Base-by-base conservation (phyloP, 1,140 invertebrate genomes). In the Polypedilum pembai region DNA sequence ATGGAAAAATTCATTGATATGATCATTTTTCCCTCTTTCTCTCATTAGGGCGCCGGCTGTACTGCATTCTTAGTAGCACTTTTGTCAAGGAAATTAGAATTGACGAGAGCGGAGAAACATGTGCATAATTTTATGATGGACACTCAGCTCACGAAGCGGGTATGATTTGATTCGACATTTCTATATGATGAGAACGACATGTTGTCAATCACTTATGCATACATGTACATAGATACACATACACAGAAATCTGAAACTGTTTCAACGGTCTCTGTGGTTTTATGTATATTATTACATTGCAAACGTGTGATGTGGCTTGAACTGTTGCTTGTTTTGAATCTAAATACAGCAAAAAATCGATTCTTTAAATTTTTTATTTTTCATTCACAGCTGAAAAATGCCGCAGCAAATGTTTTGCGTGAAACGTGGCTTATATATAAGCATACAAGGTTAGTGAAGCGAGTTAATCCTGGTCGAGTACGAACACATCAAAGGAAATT, bases 71-170 rank as follows among this genome's bases (percentile, higher is more conserved):
- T 99, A 78, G 98, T 99, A 77, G 98, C 98, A 80, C 97, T 99
- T 77, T 95, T 99, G 80, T 98, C 98, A 78, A 89, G 97, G 82
- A 99, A 99, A 87, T 88, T 99, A 87, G 98, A 99, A 85, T 88
- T 99, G 80, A 96, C 96, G 77, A 90, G 97, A 85, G 98, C 98
- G 78, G 98, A 99, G 86, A 99, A 99, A 87, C 98, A 99, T 88
- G 98, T 99, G 80, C 98, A 99, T 86, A 99, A 99, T 88, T 99
- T 99, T 85, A 99, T 99, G 98, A 98, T 99, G 96, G 98, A 99
- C 85, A 99, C 97, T 79, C 97, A 99, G 87, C 89, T 99, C 83
- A 98, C 96, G 77, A 99, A 99, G 90, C 88, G 95, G 89, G 96
- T 99, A 90, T 90, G 88, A 85, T 80, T 82, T 56, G 45, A 33